Evolutionary conservation across 2,888 invertebrate genomes (phyloP).

Genomic region (Leucoma salicis): DNA sequence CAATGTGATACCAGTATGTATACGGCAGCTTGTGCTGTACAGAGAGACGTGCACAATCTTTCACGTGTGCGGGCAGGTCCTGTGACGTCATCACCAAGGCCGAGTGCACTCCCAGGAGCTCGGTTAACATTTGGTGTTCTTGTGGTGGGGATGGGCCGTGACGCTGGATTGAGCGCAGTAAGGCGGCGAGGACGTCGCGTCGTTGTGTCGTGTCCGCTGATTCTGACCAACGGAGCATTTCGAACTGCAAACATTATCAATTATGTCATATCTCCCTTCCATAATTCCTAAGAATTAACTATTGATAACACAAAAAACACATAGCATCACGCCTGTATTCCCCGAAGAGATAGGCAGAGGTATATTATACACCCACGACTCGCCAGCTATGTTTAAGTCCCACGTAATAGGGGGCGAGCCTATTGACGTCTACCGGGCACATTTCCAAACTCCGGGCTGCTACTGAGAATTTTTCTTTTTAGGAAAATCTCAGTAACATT

Average conservation of each 20-base stretch:
- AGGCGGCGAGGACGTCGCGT: constrained; percentile 40
- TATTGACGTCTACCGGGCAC: no score
- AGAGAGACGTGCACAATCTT: constrained; percentile 31
- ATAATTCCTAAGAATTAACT: no score
- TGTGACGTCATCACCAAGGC: constrained; percentile 31
- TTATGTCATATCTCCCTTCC: no score
- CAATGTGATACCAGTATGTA: constrained; percentile 39
- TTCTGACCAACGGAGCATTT: constrained; percentile 44
- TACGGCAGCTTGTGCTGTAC: constrained; percentile 38
- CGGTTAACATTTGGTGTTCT: constrained; percentile 48
- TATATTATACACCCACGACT: no score
- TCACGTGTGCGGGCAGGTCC: constrained; percentile 38
- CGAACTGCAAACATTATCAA: constrained; percentile 27
- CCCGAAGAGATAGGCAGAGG: no score
- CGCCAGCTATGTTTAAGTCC: no score
- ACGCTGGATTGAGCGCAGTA: constrained; percentile 40
- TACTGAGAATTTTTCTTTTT: no score
- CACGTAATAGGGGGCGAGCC: no score
- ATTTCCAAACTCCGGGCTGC: no score
- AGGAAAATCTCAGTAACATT: no score
- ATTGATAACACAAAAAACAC: no score
- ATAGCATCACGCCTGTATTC: no score
- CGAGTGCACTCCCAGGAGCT: constrained; percentile 59
- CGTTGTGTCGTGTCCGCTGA: constrained; percentile 34
- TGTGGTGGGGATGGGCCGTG: constrained; percentile 37